A percentile compares a stretch with the other conserved stretches of the same genome.
Evolutionary conservation across 1,140 invertebrate genomes (phyloP).

Genomic region (Pseudobourletiella spinata): DNA sequence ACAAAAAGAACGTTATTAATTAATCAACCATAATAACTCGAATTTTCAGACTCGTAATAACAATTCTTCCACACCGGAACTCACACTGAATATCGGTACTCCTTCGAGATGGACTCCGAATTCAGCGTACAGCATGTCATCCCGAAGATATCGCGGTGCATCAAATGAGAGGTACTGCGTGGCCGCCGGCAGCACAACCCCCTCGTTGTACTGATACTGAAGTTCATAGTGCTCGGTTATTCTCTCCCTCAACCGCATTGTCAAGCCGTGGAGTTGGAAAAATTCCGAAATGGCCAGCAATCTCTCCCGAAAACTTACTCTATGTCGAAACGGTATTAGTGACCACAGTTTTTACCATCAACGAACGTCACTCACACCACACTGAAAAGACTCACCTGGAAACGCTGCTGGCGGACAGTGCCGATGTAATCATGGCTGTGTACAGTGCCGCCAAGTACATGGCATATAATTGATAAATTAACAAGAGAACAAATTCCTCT

Average conservation of each 20-base stretch:
- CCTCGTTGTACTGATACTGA: slow-evolving; percentile 18
- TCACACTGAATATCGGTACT: slow-evolving; percentile 25
- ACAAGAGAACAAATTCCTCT: slow-evolving; percentile 13
- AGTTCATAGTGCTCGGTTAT: slow-evolving; percentile 28
- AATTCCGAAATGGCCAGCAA: slow-evolving; percentile 22
- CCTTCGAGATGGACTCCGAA: slow-evolving; percentile 15
- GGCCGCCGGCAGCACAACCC: slow-evolving; percentile 1
- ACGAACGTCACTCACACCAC: not conserved
- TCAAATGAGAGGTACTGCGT: slow-evolving; percentile 28
- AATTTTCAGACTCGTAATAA: not conserved
- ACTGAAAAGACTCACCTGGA: not conserved
- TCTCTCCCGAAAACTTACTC: slow-evolving; percentile 31
- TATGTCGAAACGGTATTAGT: not conserved
- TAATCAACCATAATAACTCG: not conserved
- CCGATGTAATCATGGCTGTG: slow-evolving; percentile 27
- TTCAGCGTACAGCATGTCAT: slow-evolving; percentile 22
- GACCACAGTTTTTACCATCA: not conserved
- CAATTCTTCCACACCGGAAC: not conserved
- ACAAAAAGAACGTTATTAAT: too few species aligned
- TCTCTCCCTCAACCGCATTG: slow-evolving; percentile 18
- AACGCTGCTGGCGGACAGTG: slow-evolving; percentile 13
- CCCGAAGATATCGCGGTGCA: slow-evolving; percentile 23
- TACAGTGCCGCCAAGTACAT: slow-evolving; percentile 28
- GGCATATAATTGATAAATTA: slow-evolving; percentile 16
- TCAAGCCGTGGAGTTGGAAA: slow-evolving; percentile 21